Evolutionary conservation across 2,113 vertebrate species (phyloP), one percentile per base, ranked within the genome.

Genomic region (Actenoides hombroni): DNA sequence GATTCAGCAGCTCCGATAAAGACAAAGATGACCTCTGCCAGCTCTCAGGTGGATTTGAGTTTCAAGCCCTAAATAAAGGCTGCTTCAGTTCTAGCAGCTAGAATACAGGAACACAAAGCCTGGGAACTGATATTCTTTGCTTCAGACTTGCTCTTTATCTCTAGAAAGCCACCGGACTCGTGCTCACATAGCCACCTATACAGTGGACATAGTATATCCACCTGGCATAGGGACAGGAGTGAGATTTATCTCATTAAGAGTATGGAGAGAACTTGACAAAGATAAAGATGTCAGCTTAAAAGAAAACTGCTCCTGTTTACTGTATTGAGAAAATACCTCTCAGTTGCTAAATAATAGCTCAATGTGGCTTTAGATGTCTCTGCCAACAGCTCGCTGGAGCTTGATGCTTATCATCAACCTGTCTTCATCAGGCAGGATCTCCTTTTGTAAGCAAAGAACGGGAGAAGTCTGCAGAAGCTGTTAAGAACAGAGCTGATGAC

Each of bases 211-310:
- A 63, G 37, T 13, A 71, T 79, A 37, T 44, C 40, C 19, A 63
- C 40, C 39, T 40, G 37, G 44, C 29, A 71, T 1, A 71, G 59
- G 19, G 39, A 74, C 12, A n/a, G 28, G 28, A 42, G 10, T 64
- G 21, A 86, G 53, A 60, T 75, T 49, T 73, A 40, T 63, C 35
- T 82, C 3, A 0, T 63, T 49, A 53, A 23, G 0, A 51, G 0
- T 24, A 33, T 11, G 18, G 39, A 68, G 57, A 94, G 29, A 71
- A 74, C 35, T 13, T 78, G 29, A 69, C 33, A 68, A 77, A 73
- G 48, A 73, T 33, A 68, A 73, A 73, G 48, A 67, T 21, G 9
- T 57, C 24, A n/a, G 19, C 61, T 59, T 24, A 64, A 56, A 61
- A 39, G 24, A 77, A 86, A 97, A 70, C 37, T 60, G 37, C 28